Conservation (phyloP, 2,888 invertebrate species). For the Leptopilina syphax region DNA sequence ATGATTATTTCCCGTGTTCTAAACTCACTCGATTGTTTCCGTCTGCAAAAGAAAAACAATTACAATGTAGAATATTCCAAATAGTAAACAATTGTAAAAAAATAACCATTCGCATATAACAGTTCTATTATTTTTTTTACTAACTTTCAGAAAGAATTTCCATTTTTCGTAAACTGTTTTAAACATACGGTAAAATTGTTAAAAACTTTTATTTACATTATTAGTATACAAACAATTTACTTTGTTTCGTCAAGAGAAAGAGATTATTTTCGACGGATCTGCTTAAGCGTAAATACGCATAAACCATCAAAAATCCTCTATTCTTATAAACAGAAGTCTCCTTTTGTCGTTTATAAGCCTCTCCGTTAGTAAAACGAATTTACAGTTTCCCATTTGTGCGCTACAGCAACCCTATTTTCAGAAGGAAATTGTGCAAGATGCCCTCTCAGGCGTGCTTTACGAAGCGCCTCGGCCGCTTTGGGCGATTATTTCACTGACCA, state of each 20-base stretch:
- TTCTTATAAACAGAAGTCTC: conserved; percentile 8
- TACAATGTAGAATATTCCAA: too few species aligned
- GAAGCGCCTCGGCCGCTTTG: conserved; percentile 13
- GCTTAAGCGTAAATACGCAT: conserved; percentile 3
- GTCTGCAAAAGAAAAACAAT: conserved; percentile 76
- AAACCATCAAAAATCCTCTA: conserved; percentile 17
- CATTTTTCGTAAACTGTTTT: too few species aligned
- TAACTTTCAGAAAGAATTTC: too few species aligned
- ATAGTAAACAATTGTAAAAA: too few species aligned
- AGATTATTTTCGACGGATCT: neutral
- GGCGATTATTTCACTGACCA: conserved; percentile 28
- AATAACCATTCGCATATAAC: too few species aligned
- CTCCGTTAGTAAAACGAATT: conserved; percentile 6
- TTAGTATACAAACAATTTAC: neutral
- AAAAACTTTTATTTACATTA: too few species aligned
- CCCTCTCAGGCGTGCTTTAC: conserved; percentile 7
- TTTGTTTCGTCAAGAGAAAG: neutral
- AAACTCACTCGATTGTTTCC: conserved; percentile 93
- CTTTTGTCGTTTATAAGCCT: conserved; percentile 30
- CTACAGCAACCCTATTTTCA: conserved; percentile 26
- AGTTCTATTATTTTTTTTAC: too few species aligned
- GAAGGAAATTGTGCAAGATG: conserved; percentile 25
- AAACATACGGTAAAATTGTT: too few species aligned
- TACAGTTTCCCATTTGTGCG: conserved; percentile 26
- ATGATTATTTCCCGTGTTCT: conserved; percentile 93